Evolutionary conservation across 2,113 vertebrate species (phyloP).

Genomic region (Tapirus terrestris): DNA sequence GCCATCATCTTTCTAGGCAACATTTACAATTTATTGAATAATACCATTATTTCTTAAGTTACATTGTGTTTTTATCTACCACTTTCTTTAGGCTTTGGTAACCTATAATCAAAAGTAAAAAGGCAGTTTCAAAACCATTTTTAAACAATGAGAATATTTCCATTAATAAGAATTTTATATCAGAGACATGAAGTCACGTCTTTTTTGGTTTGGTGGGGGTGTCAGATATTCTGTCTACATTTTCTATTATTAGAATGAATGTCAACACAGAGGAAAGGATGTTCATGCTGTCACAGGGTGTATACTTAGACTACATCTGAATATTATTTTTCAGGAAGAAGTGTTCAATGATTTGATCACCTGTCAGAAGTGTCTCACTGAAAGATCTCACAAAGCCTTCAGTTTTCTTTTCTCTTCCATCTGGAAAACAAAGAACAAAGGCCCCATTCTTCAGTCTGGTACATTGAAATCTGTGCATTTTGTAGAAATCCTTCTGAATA

Average conservation of each 20-base stretch:
- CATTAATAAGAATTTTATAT: constrained; percentile 76
- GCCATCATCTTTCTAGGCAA: constrained; percentile 75
- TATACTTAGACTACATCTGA: constrained; percentile 86
- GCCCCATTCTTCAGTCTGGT: constrained; percentile 55
- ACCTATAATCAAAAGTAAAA: constrained; percentile 67
- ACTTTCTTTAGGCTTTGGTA: constrained; percentile 54
- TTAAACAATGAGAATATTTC: constrained; percentile 70
- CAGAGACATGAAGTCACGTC: constrained; percentile 69
- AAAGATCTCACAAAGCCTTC: constrained; percentile 86
- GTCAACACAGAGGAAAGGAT: constrained; percentile 86
- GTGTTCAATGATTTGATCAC: constrained; percentile 88
- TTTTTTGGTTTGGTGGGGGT: constrained; percentile 62
- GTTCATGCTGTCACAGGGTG: constrained; percentile 85
- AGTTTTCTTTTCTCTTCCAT: constrained; percentile 84
- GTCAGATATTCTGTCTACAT: constrained; percentile 80
- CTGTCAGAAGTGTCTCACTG: constrained; percentile 87
- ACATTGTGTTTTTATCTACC: constrained; percentile 32
- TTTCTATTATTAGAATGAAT: constrained; percentile 88
- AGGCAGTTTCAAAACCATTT: constrained; percentile 67
- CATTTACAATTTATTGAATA: constrained; percentile 75
- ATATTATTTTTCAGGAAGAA: constrained; percentile 87
- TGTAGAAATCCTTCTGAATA: constrained; percentile 69
- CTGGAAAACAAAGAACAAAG: constrained; percentile 87
- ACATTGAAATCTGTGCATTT: constrained; percentile 68
- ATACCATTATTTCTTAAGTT: constrained; percentile 64